Evolutionary conservation across 2,797 vertebrate genomes (phyloP), one percentile per base, ranked within the genome.

Genomic region (Poecile montanus): DNA sequence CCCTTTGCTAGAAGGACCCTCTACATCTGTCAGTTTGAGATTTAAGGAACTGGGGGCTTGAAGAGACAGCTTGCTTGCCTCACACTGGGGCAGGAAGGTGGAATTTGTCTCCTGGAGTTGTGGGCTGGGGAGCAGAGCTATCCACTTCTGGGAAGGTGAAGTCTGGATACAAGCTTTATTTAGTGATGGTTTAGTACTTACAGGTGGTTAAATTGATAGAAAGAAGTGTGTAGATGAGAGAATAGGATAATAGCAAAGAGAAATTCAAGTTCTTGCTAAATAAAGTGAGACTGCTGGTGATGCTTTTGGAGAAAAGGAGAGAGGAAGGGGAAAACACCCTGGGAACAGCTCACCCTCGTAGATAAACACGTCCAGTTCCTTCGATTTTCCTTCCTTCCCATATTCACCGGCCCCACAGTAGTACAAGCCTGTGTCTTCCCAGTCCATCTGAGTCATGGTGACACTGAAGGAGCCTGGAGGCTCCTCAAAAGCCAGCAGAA

Each of bases 361-460:
- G 82, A 98, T 27, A 4, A 98, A 97, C 54, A 98, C 62, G 1
- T 98, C 94, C 96, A 97, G 94, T 9, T 85, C 68, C 70, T 91
- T 97, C 0, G 50, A 62, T 12, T 54, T 88, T 67, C 57, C 60
- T 0, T 6, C 23, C 68, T 29, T 47, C 54, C 50, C 94, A 0
- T 68, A 82, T 50, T 5, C 4, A 5, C 34, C 93, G 0, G 10
- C 90, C 29, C 98, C 98, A 0, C 98, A 98, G 7, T 85, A 18
- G 47, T 98, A 98, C 27, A 50, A 4, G 7, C 98, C 98, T 0
- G 95, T 14, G 7, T 98, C 98, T 8, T 94, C 89, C 84, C 95
- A 98, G 84, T 5, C 86, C 51, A 98, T 79, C 44, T 97, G 96
- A 1, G 94, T 97, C 13, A 98, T 54, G 4, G 51, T 32, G n/a